Percentiles rank a stretch among this genome's conserved stretches.
Conservation (phyloP, 2,797 vertebrate species). For the Poeciliopsis gracilis region DNA sequence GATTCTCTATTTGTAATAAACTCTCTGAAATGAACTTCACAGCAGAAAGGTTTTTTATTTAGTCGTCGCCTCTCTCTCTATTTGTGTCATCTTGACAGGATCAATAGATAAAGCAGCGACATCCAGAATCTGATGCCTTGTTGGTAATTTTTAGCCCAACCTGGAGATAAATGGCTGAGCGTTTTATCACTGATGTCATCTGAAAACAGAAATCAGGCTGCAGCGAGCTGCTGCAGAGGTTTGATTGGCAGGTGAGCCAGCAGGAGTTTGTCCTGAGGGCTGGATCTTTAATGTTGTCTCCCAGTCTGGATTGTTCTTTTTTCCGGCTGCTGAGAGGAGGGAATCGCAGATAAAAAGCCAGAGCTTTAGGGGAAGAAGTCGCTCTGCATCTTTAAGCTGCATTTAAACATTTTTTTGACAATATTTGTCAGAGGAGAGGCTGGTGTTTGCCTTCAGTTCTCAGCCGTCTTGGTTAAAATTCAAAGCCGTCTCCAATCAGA, state of each 20-base stretch:
- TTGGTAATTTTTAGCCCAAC: slow-evolving; percentile 65
- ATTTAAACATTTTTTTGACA: slow-evolving; percentile 47
- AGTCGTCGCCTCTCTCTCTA: slow-evolving; percentile 21
- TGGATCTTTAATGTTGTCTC: slow-evolving; percentile 69
- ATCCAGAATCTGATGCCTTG: slow-evolving; percentile 56
- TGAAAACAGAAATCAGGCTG: slow-evolving; percentile 58
- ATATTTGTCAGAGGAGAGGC: slow-evolving; percentile 37
- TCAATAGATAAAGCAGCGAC: slow-evolving; percentile 55
- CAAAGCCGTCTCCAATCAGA: slow-evolving; percentile 37
- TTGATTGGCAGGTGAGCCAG: slow-evolving; percentile 70
- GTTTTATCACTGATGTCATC: slow-evolving; percentile 65
- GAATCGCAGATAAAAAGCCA: slow-evolving; percentile 32
- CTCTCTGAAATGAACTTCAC: slow-evolving; percentile 39
- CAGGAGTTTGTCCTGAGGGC: slow-evolving; percentile 65
- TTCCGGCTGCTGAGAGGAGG: slow-evolving; percentile 43
- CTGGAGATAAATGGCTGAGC: slow-evolving; percentile 66
- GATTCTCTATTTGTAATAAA: neutral
- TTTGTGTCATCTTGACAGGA: slow-evolving; percentile 56
- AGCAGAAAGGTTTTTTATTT: slow-evolving; percentile 24
- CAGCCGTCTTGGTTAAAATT: slow-evolving; percentile 30
- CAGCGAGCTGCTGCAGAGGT: slow-evolving; percentile 42
- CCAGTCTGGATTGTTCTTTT: slow-evolving; percentile 60
- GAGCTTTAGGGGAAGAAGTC: slow-evolving; percentile 25
- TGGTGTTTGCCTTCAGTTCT: slow-evolving; percentile 37
- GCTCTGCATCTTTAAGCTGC: slow-evolving; percentile 55